phyloP scores from a whole-genome alignment of 2,113 vertebrate genomes.

The Semicossyphus pulcher region DNA sequence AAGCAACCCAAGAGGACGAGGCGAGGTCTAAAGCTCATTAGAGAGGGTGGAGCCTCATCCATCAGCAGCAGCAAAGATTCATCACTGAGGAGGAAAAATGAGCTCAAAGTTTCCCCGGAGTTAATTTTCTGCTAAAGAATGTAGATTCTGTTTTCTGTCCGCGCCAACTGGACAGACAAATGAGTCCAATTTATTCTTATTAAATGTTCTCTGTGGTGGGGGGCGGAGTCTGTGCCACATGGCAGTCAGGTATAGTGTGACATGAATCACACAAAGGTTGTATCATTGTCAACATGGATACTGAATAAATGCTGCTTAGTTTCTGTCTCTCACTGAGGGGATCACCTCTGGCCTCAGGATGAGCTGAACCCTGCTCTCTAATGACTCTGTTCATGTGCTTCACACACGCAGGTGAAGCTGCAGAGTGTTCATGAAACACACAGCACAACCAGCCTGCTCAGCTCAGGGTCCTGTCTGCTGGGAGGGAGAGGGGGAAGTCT shows the following conservation, averaged over 20 bases:
- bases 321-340: slow-evolving; percentile 1
- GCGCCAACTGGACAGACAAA: slow-evolving; percentile 53
- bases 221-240: slow-evolving; percentile 39
- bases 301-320: background rate
- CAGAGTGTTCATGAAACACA: slow-evolving; percentile 64
- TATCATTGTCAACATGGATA: background rate
- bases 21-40: too few species aligned
- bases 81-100: slow-evolving; percentile 47
- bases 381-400: too few species aligned
- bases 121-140: slow-evolving; percentile 60
- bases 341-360: slow-evolving; percentile 24
- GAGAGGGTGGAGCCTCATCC: too few species aligned
- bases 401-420: slow-evolving; percentile 53
- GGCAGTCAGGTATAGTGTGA: slow-evolving; percentile 15
- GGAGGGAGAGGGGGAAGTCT: slow-evolving; percentile 26
- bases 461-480: slow-evolving; percentile 23
- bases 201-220: slow-evolving; percentile 32
- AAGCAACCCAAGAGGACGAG: too few species aligned
- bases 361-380: too few species aligned
- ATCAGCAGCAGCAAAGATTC: too few species aligned
- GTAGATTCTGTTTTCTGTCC: slow-evolving; percentile 18
- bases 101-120: slow-evolving; percentile 45
- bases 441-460: slow-evolving; percentile 36
- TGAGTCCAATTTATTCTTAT: slow-evolving; percentile 66
- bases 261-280: slow-evolving; percentile 11